These are phyloP conservation scores for Spodoptera exigua DNA, from an alignment of 2,888 invertebrate species.

Conservation along the genomic window DNA sequence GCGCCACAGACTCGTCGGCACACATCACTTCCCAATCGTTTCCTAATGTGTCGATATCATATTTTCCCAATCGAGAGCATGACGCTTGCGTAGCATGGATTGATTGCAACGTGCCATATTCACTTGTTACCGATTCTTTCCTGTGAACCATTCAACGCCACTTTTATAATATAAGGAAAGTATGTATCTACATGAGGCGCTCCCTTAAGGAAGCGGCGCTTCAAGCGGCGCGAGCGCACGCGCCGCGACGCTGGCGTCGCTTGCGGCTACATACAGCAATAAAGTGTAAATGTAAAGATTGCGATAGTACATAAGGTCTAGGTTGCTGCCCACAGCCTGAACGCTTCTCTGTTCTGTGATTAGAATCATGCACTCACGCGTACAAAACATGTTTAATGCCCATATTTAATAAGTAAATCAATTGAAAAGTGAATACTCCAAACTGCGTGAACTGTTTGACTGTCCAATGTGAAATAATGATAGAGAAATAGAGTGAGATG, in stretches of 20 bases:
- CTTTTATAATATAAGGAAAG: constrained; percentile 52
- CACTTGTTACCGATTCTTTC: constrained; percentile 37
- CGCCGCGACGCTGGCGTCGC: constrained; percentile 13
- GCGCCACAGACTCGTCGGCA: constrained; percentile 34
- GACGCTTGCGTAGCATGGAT: constrained; percentile 27
- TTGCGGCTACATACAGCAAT: constrained; percentile 54
- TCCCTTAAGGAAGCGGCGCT: constrained; percentile 37
- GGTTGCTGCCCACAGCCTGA: constrained; percentile 45
- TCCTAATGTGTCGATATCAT: constrained; percentile 47
- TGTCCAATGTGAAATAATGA: constrained; percentile 77
- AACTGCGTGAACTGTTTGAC: constrained; percentile 71
- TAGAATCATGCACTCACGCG: constrained; percentile 78
- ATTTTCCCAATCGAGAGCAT: constrained; percentile 37
- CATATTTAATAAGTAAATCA: constrained; percentile 87
- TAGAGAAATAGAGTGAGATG: constrained; percentile 59
- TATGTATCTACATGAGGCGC: constrained; percentile 47
- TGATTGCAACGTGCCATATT: constrained; percentile 34
- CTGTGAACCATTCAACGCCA: constrained; percentile 48
- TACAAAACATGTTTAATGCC: constrained; percentile 81
- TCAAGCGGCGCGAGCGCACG: constrained; percentile 30
- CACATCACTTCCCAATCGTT: constrained; percentile 41
- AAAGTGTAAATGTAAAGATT: constrained; percentile 45
- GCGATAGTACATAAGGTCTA: constrained; percentile 55
- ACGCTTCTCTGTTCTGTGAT: constrained; percentile 73
- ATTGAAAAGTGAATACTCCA: constrained; percentile 75